Base-by-base conservation (phyloP, 92 coral and sea anemone genomes). In the Epizoanthus rinbou region DNA sequence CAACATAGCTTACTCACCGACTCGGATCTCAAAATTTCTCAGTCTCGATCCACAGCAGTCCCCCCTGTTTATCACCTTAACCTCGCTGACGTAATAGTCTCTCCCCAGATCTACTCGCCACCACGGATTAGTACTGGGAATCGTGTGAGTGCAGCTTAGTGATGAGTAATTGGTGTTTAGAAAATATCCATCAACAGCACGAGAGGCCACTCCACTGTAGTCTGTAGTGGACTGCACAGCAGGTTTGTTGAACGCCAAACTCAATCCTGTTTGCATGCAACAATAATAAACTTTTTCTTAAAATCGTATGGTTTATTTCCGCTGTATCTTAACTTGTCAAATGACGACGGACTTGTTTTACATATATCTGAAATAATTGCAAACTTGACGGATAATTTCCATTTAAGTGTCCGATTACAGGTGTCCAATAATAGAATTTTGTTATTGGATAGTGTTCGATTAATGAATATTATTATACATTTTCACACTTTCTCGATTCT, bases 81-180 rank as follows among this genome's bases (percentile, higher is more conserved):
- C 57, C 23, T 33, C 68, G 6, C 57, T 59, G 35, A 82, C 79
- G 65, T 62, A 75, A 47, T 65, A 64, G 28, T 2, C 68, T 82
- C 63, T 60, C 33, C 74, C 80, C 57, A 82, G 69, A 69, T 82
- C 75, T 5, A 82, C 86, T 69, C 86, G 43, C 86, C 86, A 82
- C 79, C 79, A 82, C 3, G 86, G 60, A 19, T 69, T 35, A 16
- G 73, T 67, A 67, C 39, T 24, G 73, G 1, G 3, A 18, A 11
- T 11, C 5, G 59, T 59, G 11, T 85, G 76, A 17, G 68, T 60
- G 71, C 88, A 85, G 33, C 56, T n/a, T 13, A 15, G 57, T 9
- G 11, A 59, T 0, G 11, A 6, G 57, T 70, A 81, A 15, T 11
- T 18, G 39, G 62, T 31, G 18, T 57, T 41, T 28, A 28, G 31